Percentiles rank a stretch among this genome's conserved stretches.
phyloP scores from a whole-genome alignment of 2,888 invertebrate genomes.

The Anarsia innoxiella region DNA sequence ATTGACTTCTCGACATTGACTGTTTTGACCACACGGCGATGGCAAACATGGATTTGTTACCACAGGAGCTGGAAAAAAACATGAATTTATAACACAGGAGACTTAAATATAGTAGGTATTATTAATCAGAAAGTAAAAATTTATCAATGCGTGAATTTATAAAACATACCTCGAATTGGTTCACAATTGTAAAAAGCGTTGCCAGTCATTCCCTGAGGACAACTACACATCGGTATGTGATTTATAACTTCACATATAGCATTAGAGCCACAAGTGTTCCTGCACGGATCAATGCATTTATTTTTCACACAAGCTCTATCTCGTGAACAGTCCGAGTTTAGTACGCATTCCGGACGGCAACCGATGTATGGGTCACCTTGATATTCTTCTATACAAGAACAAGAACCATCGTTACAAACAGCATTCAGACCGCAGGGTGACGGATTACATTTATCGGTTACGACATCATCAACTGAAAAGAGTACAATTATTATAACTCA shows the following conservation, averaged over 20 bases:
- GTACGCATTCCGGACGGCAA: slow-evolving; percentile 82
- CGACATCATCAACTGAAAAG: slow-evolving; percentile 38
- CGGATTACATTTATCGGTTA: slow-evolving; percentile 74
- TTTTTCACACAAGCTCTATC: slow-evolving; percentile 79
- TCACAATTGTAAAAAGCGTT: slow-evolving; percentile 80
- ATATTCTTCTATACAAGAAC: slow-evolving; percentile 77
- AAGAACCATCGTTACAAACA: slow-evolving; percentile 72
- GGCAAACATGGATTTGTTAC: slow-evolving; percentile 79
- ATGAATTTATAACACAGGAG: background rate
- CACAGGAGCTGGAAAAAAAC: slow-evolving; percentile 41
- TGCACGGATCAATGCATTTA: slow-evolving; percentile 82
- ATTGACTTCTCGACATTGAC: slow-evolving; percentile 79
- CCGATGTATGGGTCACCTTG: slow-evolving; percentile 80
- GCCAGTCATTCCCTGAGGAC: slow-evolving; percentile 80
- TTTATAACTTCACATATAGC: slow-evolving; percentile 83
- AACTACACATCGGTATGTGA: slow-evolving; percentile 82
- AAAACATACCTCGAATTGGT: slow-evolving; percentile 55
- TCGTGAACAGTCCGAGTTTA: slow-evolving; percentile 79
- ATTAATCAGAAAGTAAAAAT: too few species aligned
- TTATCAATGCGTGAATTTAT: too few species aligned
- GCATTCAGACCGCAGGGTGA: slow-evolving; percentile 80
- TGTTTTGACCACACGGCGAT: slow-evolving; percentile 85
- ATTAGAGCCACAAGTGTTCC: slow-evolving; percentile 80
- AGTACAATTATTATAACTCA: too few species aligned
- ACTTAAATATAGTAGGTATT: background rate